Base-by-base conservation (phyloP, 2,113 vertebrate genomes). In the Pelmatolapia mariae region DNA sequence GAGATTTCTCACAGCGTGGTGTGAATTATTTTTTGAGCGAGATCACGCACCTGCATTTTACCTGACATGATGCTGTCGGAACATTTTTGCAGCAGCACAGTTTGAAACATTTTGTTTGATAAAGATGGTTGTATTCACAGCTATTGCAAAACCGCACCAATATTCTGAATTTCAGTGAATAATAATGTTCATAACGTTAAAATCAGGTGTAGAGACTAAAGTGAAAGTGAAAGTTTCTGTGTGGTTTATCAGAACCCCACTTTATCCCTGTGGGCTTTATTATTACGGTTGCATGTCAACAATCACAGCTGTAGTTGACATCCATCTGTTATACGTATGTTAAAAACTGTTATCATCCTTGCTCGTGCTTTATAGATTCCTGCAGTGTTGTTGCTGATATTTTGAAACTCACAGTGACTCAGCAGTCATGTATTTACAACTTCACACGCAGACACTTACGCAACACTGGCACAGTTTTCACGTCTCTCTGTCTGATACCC, bases 331-430 rank as follows among this genome's bases (percentile, higher is more conserved):
- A 12, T 50, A 18, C 53, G 3, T 18, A 18, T 40, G 16, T 3
- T 43, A 43, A 2, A 18, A 56, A 59, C 9, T 24, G 13, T 29
- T 24, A 81, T 43, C 4, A 38, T 8, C 22, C 8, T 24, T 24
- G 8, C 26, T 11, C 2, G 1, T 81, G 16, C 16, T 31, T 81
- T 59, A 29, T 3, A 13, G 18, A 26, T 36, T 33, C 5, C 1
- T 61, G 18, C 56, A 82, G 24, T 26, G 19, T 31, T 61, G 56
- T 7, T 61, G 53, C 10, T 59, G 18, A 43, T 2, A 13, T 45
- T 8, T 47, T 83, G 8, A 47, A 56, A 7, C 54, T 93, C 88
- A 94, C 22, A 11, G 43, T 95, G 94, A 95, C 84, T 91, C 79
- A 85, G 88, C 94, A 91, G 79, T 93, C 84, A 1, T 86, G 29